phyloP scores from a whole-genome alignment of 2,113 vertebrate species.

The Nibea albiflora region DNA sequence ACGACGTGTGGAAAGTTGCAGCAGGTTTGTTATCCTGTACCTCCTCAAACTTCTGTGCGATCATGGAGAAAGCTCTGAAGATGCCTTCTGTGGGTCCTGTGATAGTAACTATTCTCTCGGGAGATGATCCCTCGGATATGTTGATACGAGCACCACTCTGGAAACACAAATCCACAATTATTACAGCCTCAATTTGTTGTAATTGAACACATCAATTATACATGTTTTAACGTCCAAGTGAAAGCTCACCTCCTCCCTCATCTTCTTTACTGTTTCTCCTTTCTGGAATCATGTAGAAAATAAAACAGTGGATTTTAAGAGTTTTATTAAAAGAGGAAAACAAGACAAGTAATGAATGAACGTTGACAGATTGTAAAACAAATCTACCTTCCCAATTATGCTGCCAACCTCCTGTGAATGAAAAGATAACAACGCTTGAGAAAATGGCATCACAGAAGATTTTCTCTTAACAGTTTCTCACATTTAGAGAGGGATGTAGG shows the following conservation, averaged over 20 bases:
- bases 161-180: conserved; percentile 59
- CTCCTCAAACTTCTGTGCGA: conserved; percentile 96
- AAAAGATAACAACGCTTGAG: conserved; percentile 60
- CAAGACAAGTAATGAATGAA: conserved; percentile 20
- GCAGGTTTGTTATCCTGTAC: conserved; percentile 68
- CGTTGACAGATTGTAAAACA: conserved; percentile 27
- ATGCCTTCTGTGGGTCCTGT: conserved; percentile 94
- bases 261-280: conserved; percentile 96
- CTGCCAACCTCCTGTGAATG: conserved; percentile 91
- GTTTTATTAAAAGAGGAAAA: conserved; percentile 18
- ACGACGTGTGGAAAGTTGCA: background rate
- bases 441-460: conserved; percentile 9
- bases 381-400: conserved; percentile 93
- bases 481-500: conserved; percentile 27
- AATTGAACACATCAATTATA: conserved; percentile 6
- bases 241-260: conserved; percentile 93
- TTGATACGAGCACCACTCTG: conserved; percentile 95
- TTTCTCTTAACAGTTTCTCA: background rate
- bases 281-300: conserved; percentile 83
- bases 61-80: conserved; percentile 96
- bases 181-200: conserved; percentile 12
- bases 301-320: conserved; percentile 23
- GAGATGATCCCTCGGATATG: conserved; percentile 95
- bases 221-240: background rate
- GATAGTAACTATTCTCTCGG: conserved; percentile 95